Evolutionary conservation across 2,888 invertebrate species (phyloP).

Genomic region (Andrena flavipes): DNA sequence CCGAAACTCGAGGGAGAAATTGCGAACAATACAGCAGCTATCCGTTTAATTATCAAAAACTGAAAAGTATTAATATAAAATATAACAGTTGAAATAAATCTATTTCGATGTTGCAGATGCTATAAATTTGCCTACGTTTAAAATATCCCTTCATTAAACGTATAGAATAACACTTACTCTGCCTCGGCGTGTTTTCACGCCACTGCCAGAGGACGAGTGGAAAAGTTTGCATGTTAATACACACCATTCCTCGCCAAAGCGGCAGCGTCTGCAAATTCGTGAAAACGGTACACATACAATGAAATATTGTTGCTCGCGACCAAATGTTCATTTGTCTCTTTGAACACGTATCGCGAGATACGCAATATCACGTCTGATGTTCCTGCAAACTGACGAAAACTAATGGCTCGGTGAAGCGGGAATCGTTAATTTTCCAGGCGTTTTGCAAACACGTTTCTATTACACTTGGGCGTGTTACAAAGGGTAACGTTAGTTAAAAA

Average conservation of each 20-base stretch:
- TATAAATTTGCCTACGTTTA: too few relatives aligned
- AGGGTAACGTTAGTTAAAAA: not conserved
- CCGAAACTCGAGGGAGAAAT: not conserved
- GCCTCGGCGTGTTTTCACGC: too few relatives aligned
- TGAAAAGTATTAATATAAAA: too few relatives aligned
- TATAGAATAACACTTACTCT: too few relatives aligned
- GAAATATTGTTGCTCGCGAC: not conserved
- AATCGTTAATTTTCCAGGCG: slow-evolving; percentile 3
- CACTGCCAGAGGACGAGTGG: too few relatives aligned
- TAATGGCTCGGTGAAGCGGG: not conserved
- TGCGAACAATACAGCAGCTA: not conserved
- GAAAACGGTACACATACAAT: not conserved
- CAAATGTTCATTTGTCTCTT: not conserved
- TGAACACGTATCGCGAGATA: not conserved
- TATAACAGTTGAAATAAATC: too few relatives aligned
- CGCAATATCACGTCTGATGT: not conserved
- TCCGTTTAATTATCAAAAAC: too few relatives aligned
- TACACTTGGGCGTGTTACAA: not conserved
- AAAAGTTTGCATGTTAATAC: too few relatives aligned
- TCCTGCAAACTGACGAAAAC: not conserved
- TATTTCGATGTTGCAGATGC: too few relatives aligned
- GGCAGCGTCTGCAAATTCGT: not conserved
- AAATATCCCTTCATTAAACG: too few relatives aligned
- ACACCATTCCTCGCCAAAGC: too few relatives aligned
- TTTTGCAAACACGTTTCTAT: not conserved